Evolutionary conservation across 2,797 vertebrate genomes (phyloP), one percentile per base, ranked within the genome.

Genomic region (Anisognathus igniventris): DNA sequence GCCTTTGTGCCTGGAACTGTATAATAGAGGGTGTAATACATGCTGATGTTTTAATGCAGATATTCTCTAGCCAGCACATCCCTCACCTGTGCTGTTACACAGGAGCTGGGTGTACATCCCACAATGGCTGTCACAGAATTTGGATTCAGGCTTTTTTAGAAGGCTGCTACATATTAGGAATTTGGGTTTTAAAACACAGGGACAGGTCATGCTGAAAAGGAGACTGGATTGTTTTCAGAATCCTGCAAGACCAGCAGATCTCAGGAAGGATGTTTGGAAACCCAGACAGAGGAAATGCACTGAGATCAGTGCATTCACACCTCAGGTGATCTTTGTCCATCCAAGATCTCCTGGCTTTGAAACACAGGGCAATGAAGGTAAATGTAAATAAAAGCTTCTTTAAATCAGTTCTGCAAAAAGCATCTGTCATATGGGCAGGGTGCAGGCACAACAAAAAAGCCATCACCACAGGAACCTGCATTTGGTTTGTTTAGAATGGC

Each of bases 351-450:
- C 58, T 66, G 37, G 19, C 23, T 93, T 40, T 86, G 65, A 86
- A 86, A 86, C 60, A 78, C 1, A 61, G 35, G 20, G 19, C 51
- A 78, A 39, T 74, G 45, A 37, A 86, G 64, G 33, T 5, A 85
- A 86, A 68, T 14, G 33, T 21, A 74, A 53, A 53, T 53, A 31
- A 21, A 21, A 21, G 51, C 19, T 53, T 89, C 62, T 88, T 84
- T 90, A 66, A 94, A 88, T 73, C 66, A 54, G 31, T 67, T 92
- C 44, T 90, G 45, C 33, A 92, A 56, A 94, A 81, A 75, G 84
- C 25, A 10, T 28, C 13, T 91, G n/a, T 82, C n/a, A 33, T 25
- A 23, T 10, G 50, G 50, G 76, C 71, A 42, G 35, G 45, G 60
- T 81, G 42, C 40, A 75, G 45, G 48, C 6, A 5, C 44, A 50